Evolutionary conservation across 2,888 invertebrate genomes (phyloP).

Genomic region (Chrysopilus asiliformis): DNA sequence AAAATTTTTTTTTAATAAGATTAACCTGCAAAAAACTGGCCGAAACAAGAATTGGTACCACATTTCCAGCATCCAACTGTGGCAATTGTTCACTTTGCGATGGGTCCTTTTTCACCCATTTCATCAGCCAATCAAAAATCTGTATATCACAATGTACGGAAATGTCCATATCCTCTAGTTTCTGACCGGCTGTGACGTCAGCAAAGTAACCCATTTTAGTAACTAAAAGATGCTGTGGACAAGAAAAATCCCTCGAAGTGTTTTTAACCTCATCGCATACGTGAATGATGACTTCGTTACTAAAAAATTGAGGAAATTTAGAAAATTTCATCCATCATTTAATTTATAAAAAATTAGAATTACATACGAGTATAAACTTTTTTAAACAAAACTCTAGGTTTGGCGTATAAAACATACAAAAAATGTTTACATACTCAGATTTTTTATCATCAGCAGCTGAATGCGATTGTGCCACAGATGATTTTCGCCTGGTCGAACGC

Average conservation of each 20-base stretch:
- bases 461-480: no score
- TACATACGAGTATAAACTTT: no score
- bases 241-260: slow-evolving; percentile 75
- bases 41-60: slow-evolving; percentile 84
- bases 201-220: slow-evolving; percentile 94
- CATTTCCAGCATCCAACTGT: slow-evolving; percentile 63
- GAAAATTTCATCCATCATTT: no score
- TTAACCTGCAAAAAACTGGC: slow-evolving; percentile 74
- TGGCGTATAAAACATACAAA: no score
- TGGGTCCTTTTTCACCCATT: slow-evolving; percentile 77
- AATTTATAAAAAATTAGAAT: no score
- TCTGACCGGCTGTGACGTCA: slow-evolving; percentile 70
- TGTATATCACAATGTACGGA: slow-evolving; percentile 93
- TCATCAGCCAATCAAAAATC: slow-evolving; percentile 94
- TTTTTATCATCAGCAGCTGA: no score
- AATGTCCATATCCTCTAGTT: slow-evolving; percentile 84
- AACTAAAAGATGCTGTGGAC: slow-evolving; percentile 72
- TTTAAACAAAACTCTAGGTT: no score
- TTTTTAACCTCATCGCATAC: slow-evolving; percentile 91
- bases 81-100: slow-evolving; percentile 52
- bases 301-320: no score
- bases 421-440: no score
- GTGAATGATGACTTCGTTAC: slow-evolving; percentile 79
- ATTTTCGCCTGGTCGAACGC: no score
- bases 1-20: background rate